phyloP scores from a whole-genome alignment of 2,797 vertebrate genomes.

The Lepus oiostolus region DNA sequence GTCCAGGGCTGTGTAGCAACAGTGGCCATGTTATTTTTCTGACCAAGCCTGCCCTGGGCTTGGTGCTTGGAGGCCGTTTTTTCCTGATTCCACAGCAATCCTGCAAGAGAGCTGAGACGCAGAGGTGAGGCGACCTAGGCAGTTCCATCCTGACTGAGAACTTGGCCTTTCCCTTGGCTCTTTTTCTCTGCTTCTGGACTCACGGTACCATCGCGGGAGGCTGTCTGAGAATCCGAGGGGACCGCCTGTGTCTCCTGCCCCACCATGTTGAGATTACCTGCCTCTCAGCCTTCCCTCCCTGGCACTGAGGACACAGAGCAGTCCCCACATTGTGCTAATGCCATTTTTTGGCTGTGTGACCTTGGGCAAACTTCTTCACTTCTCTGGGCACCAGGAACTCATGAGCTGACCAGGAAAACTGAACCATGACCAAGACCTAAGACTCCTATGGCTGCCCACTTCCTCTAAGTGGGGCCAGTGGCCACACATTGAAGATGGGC shows the following conservation, averaged over 20 bases:
- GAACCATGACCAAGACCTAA: constrained; percentile 5
- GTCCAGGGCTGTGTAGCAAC: background rate
- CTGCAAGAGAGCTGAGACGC: background rate
- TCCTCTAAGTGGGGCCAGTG: background rate
- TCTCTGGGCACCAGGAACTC: constrained; percentile 46
- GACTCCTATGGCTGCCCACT: background rate
- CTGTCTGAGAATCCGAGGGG: background rate
- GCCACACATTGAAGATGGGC: background rate
- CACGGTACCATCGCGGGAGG: background rate
- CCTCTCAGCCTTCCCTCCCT: background rate
- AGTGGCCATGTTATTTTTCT: constrained; percentile 32
- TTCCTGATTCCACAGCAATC: background rate
- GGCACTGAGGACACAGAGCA: background rate
- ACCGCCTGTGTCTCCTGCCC: background rate
- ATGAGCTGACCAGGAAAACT: constrained; percentile 50
- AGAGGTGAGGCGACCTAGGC: background rate
- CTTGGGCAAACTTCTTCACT: constrained; percentile 6
- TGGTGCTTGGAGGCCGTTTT: background rate
- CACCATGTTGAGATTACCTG: background rate
- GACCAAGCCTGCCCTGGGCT: background rate
- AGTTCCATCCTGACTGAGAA: background rate
- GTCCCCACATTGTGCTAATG: background rate
- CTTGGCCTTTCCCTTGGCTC: background rate
- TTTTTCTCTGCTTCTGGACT: background rate
- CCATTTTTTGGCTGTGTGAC: constrained; percentile 26